Percentiles rank a stretch among this genome's conserved stretches.
phyloP scores from a whole-genome alignment of 2,113 vertebrate genomes.

The Alligator mississippiensis region DNA sequence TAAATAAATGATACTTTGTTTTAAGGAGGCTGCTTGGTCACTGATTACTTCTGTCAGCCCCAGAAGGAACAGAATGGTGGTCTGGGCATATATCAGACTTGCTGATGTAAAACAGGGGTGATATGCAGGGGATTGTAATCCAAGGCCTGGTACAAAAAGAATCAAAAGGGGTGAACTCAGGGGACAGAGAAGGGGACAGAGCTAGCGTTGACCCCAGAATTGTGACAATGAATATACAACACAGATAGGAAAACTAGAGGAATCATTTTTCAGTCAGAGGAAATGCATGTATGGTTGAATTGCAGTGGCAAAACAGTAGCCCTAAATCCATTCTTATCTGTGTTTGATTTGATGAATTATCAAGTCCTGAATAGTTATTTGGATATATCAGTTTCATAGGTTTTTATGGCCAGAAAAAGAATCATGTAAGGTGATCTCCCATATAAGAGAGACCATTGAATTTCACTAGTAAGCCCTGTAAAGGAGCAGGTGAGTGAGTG shows the following conservation, averaged over 20 bases:
- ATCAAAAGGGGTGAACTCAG: neutral
- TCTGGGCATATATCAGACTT: too few relatives aligned
- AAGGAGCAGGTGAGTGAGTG: neutral
- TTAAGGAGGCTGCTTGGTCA: too few relatives aligned
- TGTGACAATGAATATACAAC: neutral
- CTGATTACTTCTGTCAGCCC: too few relatives aligned
- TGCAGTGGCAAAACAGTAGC: neutral
- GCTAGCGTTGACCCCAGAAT: neutral
- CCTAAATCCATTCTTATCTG: neutral
- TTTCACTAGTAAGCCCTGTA: neutral
- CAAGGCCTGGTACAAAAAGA: neutral
- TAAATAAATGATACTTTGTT: too few relatives aligned
- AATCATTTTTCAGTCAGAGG: neutral
- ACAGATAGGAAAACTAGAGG: neutral
- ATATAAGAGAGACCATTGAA: neutral
- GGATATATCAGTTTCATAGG: too few relatives aligned
- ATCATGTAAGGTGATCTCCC: neutral
- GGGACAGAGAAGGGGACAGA: neutral
- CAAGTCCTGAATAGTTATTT: neutral
- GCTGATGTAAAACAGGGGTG: too few relatives aligned
- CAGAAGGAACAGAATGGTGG: too few relatives aligned
- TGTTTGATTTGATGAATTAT: neutral
- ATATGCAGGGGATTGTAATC: too few relatives aligned
- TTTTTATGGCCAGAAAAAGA: neutral
- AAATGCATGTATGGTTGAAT: neutral